phyloP scores from a whole-genome alignment of 2,888 invertebrate species.

The Pterostichus madidus region DNA sequence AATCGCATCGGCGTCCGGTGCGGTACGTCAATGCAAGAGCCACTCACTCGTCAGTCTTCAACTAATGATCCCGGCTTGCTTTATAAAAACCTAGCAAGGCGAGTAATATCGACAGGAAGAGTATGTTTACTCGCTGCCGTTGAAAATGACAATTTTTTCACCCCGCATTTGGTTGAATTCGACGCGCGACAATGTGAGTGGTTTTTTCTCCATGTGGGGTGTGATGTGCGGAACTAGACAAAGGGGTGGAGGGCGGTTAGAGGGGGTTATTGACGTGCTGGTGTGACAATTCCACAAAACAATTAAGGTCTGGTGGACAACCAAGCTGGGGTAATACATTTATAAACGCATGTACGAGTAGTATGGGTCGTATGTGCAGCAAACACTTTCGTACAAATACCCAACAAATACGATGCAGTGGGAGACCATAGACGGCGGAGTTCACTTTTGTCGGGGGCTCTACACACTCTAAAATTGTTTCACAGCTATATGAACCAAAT shows the following conservation, averaged over 20 bases:
- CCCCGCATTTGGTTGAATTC: slow-evolving; percentile 23
- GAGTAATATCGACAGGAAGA: slow-evolving; percentile 58
- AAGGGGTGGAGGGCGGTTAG: neutral
- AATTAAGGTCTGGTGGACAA: slow-evolving; percentile 57
- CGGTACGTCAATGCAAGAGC: neutral
- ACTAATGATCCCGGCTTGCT: slow-evolving; percentile 21
- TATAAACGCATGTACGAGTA: slow-evolving; percentile 12
- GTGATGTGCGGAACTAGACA: neutral
- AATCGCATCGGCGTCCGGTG: slow-evolving; percentile 35
- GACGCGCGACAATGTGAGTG: slow-evolving; percentile 42
- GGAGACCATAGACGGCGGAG: slow-evolving; percentile 37
- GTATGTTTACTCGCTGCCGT: slow-evolving; percentile 59
- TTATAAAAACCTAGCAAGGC: neutral
- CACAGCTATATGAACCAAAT: too few species aligned
- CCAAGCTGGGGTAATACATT: slow-evolving; percentile 36
- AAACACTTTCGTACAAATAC: neutral
- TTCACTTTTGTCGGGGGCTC: neutral
- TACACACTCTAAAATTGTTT: too few species aligned
- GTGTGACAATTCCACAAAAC: slow-evolving; percentile 67
- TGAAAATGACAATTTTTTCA: slow-evolving; percentile 62
- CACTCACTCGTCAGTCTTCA: slow-evolving; percentile 22
- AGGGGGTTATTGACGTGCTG: slow-evolving; percentile 63
- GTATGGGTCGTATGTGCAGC: neutral
- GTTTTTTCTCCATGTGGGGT: slow-evolving; percentile 30
- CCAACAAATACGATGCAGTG: slow-evolving; percentile 33